Base-by-base conservation (phyloP, 2,113 vertebrate genomes). In the Istiophorus platypterus region DNA sequence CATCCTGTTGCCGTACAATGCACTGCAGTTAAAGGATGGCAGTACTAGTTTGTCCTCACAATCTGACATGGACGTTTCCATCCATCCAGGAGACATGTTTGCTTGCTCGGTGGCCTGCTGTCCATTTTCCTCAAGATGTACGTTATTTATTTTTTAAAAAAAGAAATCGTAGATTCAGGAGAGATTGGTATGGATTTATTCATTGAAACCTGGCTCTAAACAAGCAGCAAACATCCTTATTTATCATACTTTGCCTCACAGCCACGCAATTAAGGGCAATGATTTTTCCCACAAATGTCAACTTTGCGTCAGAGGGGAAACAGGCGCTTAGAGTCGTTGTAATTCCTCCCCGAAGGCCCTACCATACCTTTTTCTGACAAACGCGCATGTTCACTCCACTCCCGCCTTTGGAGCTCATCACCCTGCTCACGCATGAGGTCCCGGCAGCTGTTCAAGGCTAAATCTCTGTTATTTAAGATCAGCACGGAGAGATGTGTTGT, bases 141-240 rank as follows among this genome's bases (percentile, higher is more conserved):
- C 7, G 15, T 74, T 52, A 70, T 26, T 88, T 79, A 85, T 81
- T 78, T 88, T 5, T n/a, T n/a, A n/a, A n/a, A n/a, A n/a, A n/a
- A n/a, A 34, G 37, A 70, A 88, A 72, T 79, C 7, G 39, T 68
- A 15, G 27, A 31, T 78, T 84, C 51, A 64, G 11, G 18, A 49
- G 39, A 61, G 52, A 77, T 85, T 80, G n/a, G n/a, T 82, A 90
- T 92, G 80, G 74, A 91, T 92, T 89, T 90, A 91, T 84, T 85
- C 81, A 88, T 92, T 92, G 77, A 82, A 87, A 54, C 24, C 5
- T 39, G 3, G 10, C 62, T 20, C 26, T 58, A 72, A 88, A 82
- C 65, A 72, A 74, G 59, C 57, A 9, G 47, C 24, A 39, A 24
- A 45, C 42, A 24, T 65, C 9, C 59, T 54, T 65, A 54, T 81